Base-by-base conservation (phyloP, 2,113 vertebrate species). In the Xenotilapia flavipinnis region DNA sequence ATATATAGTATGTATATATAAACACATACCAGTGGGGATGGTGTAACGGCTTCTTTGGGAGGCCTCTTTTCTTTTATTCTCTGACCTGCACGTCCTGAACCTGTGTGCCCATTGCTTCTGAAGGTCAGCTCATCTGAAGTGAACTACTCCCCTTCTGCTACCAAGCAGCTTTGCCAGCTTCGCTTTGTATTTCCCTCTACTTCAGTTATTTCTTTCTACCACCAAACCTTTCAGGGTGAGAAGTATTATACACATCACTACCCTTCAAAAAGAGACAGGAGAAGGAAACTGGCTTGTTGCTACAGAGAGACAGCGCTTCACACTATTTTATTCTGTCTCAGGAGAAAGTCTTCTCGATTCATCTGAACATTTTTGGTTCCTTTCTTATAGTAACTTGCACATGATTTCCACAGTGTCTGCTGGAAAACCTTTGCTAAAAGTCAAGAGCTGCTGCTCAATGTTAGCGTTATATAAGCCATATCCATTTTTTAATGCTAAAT, bases 171-270 rank as follows among this genome's bases (percentile, higher is more conserved):
- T 87, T 42, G 40, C 86, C 56, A 68, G 28, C 38, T 45, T 83
- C 80, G 77, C 82, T 81, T 87, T 82, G 38, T 87, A 82, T 90
- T 91, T 91, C 62, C 8, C 83, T 88, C 88, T 82, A 89, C 56
- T 65, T 83, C 62, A 42, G 51, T 87, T 73, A 5, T 89, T 90
- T 85, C 86, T 77, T 53, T 87, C 82, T 77, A 85, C 12, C 49
- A 47, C 42, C 49, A 80, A 88, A 86, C 54, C 81, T 87, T 86
- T 80, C 80, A 79, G 51, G 86, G 79, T 85, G 81, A 90, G 70
- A 88, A 83, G 85, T 85, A 93, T 93, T 93, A 90, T 86, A 87
- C 88, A 88, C 90, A 91, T 86, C 91, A 90, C 88, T 94, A 87
- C 84, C 82, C 84, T 90, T 91, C 90, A 94, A 90, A 92, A 80